Percentiles rank a stretch among this genome's conserved stretches.
Conservation (phyloP, 2,113 vertebrate species). For the Malaclemys terrapin region DNA sequence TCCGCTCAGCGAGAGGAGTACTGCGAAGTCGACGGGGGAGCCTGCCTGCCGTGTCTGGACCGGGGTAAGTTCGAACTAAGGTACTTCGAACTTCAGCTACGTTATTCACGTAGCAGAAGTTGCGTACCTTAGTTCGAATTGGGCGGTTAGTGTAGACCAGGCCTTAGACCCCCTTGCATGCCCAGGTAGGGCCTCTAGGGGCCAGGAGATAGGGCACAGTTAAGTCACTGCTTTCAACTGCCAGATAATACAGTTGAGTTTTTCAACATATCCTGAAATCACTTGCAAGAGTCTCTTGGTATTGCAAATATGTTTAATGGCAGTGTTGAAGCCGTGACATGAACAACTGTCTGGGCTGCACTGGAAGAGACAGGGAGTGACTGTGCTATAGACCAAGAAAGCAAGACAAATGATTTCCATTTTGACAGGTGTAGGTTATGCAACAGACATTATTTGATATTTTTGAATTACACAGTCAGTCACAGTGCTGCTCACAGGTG, state of each 20-base stretch:
- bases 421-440: background rate
- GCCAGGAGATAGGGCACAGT: background rate
- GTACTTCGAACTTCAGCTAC: too few relatives aligned
- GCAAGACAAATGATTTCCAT: background rate
- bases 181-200: background rate
- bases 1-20: too few relatives aligned
- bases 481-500: constrained; percentile 15
- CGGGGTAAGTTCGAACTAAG: too few relatives aligned
- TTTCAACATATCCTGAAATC: background rate
- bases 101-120: too few relatives aligned
- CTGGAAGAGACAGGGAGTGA: background rate
- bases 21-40: too few relatives aligned
- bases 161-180: background rate
- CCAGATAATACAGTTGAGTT: rapidly evolving
- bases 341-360: background rate
- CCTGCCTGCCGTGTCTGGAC: too few relatives aligned
- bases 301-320: background rate
- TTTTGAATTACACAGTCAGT: constrained; percentile 28
- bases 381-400: rapidly evolving
- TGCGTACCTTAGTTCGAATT: too few relatives aligned
- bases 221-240: background rate
- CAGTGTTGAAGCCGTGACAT: background rate
- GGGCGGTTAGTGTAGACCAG: too few relatives aligned
- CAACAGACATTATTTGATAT: constrained; percentile 49
- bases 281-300: background rate